phyloP scores from a whole-genome alignment of 2,888 invertebrate species.

The Biston betularia region DNA sequence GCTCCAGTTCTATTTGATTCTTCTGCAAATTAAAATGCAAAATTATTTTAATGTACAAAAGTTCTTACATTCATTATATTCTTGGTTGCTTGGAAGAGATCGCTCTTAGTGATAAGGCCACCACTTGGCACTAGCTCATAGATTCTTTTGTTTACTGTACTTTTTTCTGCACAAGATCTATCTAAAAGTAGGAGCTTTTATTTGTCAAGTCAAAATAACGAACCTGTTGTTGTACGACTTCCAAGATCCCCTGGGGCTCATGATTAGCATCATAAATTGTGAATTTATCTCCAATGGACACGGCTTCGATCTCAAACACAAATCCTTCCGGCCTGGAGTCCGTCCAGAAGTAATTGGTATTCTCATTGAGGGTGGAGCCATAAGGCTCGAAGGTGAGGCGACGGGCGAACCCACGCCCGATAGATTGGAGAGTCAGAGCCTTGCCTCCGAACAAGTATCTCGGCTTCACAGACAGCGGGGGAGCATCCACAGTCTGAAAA shows the following conservation, averaged over 20 bases:
- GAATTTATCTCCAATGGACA: slow-evolving; percentile 90
- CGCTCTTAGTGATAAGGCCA: too few relatives aligned
- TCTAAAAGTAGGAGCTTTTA: background rate
- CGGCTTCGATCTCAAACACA: slow-evolving; percentile 89
- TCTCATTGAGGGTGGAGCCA: slow-evolving; percentile 87
- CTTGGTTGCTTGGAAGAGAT: too few relatives aligned
- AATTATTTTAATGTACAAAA: too few relatives aligned
- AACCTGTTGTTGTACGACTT: slow-evolving; percentile 89
- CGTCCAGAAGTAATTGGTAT: slow-evolving; percentile 92
- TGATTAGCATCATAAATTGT: slow-evolving; percentile 89
- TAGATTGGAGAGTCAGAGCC: slow-evolving; percentile 88
- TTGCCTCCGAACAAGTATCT: slow-evolving; percentile 88
- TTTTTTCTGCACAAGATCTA: too few relatives aligned
- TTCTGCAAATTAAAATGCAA: slow-evolving; percentile 63
- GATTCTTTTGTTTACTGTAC: too few relatives aligned
- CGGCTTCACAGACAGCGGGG: slow-evolving; percentile 78
- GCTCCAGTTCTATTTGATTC: slow-evolving; percentile 79
- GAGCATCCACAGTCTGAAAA: slow-evolving; percentile 80
- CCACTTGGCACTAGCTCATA: too few relatives aligned
- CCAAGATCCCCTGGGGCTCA: slow-evolving; percentile 88
- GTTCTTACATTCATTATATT: too few relatives aligned
- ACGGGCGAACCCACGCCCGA: slow-evolving; percentile 91
- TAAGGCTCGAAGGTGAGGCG: slow-evolving; percentile 90
- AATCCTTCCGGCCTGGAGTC: slow-evolving; percentile 91
- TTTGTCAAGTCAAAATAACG: slow-evolving; percentile 35